Base-by-base conservation (phyloP, 2,888 invertebrate species). In the Galeopsomyia nigrocyanea region DNA sequence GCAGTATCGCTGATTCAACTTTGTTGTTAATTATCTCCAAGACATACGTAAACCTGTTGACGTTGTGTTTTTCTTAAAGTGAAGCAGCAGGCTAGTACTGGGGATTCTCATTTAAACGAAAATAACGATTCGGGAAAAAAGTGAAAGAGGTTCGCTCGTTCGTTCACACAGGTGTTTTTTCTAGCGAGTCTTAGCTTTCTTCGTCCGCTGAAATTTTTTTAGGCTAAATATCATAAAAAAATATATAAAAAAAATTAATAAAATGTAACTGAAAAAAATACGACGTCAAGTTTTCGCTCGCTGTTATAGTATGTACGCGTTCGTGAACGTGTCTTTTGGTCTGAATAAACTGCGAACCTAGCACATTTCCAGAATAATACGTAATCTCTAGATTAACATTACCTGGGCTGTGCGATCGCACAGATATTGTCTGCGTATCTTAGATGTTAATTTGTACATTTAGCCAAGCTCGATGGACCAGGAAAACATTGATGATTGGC, bases 401-500 rank as follows among this genome's bases (percentile, higher is more conserved):
- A 68, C 67, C 74, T 68, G 62, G 71, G 55, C 68, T 74, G 75
- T 71, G 73, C 67, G 57, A 68, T 68, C 1, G 68, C 74, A 74
- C 75, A 68, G 65, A 17, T 58, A 22, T 57, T 75, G 69, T 74
- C 71, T 76, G 66, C 66, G 71, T 76, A 72, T 67, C 51, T 72
- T 76, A 67, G 67, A 64, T 67, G 68, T 76, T 74, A 73, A 69
- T 76, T 74, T 74, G 68, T 76, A 76, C 49, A 74, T 71, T 76
- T 64, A 68, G 68, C 72, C 74, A 75, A 67, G 64, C 63, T 71
- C 61, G 61, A 71, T 66, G 73, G 64, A 67, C 64, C 63, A 69
- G 69, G 64, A 68, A 71, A 72, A 75, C 77, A 77, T 77, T 76
- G 77, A 80, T 75, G 76, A 77, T 78, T 79, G 78, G 80, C 80